phyloP scores from a whole-genome alignment of 2,888 invertebrate genomes.

The Nomada fucata region DNA sequence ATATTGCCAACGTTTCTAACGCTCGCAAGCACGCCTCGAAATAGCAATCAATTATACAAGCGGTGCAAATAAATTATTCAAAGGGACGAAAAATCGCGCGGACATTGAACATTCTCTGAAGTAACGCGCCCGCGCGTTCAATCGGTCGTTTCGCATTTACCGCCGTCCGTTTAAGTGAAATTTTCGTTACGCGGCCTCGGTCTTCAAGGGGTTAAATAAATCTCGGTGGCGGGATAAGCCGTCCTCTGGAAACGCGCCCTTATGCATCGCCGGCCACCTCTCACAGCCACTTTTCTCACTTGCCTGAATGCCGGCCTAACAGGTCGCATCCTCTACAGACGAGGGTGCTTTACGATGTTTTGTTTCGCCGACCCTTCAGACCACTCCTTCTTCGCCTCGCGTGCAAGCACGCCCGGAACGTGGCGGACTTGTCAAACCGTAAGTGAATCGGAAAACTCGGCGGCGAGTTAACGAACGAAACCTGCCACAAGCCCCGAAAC shows the following conservation, averaged over 20 bases:
- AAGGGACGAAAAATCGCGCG: too few species aligned
- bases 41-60: too few species aligned
- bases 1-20: too few species aligned
- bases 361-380: constrained; percentile 71
- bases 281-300: constrained; percentile 75
- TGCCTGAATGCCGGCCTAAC: constrained; percentile 72
- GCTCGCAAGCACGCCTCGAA: too few species aligned
- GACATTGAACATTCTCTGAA: too few species aligned
- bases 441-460: constrained; percentile 67
- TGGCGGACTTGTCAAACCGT: constrained; percentile 67
- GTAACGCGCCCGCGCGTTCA: not conserved
- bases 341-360: constrained; percentile 74
- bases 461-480: constrained; percentile 56
- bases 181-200: not conserved
- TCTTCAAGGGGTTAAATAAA: constrained; percentile 48
- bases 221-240: constrained; percentile 59
- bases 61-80: too few species aligned
- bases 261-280: constrained; percentile 66
- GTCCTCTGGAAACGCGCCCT: constrained; percentile 62
- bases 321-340: constrained; percentile 71
- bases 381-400: constrained; percentile 15
- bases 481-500: not conserved
- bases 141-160: not conserved
- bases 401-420: constrained; percentile 56
- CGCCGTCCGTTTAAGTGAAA: too few species aligned